These are phyloP conservation scores for Lithophane semibrunnea DNA, from an alignment of 2,888 invertebrate genomes.

Conservation along the genomic window DNA sequence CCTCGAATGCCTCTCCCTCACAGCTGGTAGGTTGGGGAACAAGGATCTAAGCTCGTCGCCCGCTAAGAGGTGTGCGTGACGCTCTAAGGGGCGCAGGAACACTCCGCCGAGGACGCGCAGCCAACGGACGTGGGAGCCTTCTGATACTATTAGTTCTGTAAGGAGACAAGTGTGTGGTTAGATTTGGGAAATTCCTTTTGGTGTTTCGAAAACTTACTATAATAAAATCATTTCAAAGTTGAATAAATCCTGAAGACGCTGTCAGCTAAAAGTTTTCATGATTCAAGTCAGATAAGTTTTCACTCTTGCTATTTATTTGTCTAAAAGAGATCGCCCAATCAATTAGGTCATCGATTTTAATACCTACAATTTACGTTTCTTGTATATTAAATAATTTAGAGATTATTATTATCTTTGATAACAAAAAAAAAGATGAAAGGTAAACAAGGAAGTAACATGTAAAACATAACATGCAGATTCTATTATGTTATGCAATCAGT, in stretches of 20 bases:
- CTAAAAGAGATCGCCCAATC: background rate
- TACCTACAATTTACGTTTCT: background rate
- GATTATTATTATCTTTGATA: background rate
- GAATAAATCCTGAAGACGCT: background rate
- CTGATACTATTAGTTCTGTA: conserved; percentile 94
- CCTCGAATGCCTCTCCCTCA: conserved; percentile 89
- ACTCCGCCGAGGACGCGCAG: conserved; percentile 95
- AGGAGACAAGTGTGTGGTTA: background rate
- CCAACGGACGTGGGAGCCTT: conserved; percentile 96
- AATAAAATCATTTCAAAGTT: background rate
- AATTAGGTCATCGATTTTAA: background rate
- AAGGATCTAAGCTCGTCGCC: conserved; percentile 94
- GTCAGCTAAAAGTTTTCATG: background rate
- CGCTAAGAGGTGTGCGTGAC: conserved; percentile 92
- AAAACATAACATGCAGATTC: conserved; percentile 22
- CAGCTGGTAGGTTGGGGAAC: conserved; percentile 96
- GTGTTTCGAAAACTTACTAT: background rate
- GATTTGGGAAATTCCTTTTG: background rate
- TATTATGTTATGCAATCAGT: background rate
- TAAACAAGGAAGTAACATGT: conserved; percentile 1
- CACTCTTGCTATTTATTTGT: background rate
- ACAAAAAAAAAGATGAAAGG: background rate
- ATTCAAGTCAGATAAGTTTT: background rate
- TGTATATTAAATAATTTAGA: background rate
- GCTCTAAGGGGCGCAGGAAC: conserved; percentile 94